Base-by-base conservation (phyloP, 2,888 invertebrate species). In the Saturnia pavonia region DNA sequence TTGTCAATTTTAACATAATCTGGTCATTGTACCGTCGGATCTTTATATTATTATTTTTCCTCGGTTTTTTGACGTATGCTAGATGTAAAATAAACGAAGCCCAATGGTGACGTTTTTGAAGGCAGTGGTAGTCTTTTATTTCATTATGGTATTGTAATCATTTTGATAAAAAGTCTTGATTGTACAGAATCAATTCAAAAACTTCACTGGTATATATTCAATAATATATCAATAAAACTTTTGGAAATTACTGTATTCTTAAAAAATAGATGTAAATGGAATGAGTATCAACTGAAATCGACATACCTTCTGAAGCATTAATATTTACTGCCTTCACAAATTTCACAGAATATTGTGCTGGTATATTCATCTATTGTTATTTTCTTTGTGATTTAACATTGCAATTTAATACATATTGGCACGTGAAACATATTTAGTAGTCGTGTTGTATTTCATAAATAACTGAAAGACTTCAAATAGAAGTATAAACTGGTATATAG, bases 1-100 rank as follows among this genome's bases (percentile, higher is more conserved):
- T 87, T 85, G 85, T 85, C 82, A 81, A 78, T 85, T 81, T 85
- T 82, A 91, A 91, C 88, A 80, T 79, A 93, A 91, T 80, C 88
- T 85, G 86, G 86, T 85, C 16, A 74, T 87, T 88, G 90, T 87
- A 87, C 87, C 87, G 84, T 85, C 85, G 83, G 78, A 79, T 80
- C 19, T 34, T 65, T 65, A 65, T 16, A 1, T 25, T 14, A 65
- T 40, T 65, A 40, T 40, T 40, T 65, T 34, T 11, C 12, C 19
- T 1, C 12, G 2, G n/a, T 65, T 19, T 40, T 40, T 40, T 40
- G 34, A n/a, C 19, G 40, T 65, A 65, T 34, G 8, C 19, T 40
- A 19, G n/a, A 19, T 65, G 25, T 63, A 19, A 54, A 27, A 14
- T 27, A 27, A 57, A 60, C 27, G 60, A 0, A 63, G 25, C 27